A percentile compares a stretch with the other conserved stretches of the same genome.
Conservation (phyloP, 2,113 vertebrate genomes). For the Dolichallabes microphthalmus region DNA sequence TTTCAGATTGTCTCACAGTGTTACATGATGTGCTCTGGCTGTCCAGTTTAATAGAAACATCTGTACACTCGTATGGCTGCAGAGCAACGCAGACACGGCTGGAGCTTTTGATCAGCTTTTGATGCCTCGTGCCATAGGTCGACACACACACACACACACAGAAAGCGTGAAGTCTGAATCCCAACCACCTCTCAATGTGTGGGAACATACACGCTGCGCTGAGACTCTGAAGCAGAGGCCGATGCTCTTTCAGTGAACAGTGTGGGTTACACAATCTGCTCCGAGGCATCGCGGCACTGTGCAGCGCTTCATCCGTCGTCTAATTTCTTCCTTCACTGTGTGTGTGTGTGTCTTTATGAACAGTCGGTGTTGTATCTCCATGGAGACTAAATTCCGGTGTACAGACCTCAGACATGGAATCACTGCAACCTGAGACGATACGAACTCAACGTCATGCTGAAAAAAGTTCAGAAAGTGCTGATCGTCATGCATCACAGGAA, state of each 20-base stretch:
- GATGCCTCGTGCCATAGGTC: background rate
- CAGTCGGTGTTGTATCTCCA: background rate
- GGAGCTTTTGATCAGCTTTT: background rate
- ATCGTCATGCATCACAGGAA: background rate
- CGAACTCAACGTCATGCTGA: background rate
- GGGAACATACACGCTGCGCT: conserved; percentile 46
- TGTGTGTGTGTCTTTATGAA: background rate
- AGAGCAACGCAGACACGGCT: background rate
- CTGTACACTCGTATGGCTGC: background rate
- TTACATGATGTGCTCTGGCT: background rate
- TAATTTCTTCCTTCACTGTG: conserved; percentile 13
- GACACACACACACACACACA: conserved; percentile 5
- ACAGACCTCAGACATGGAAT: background rate
- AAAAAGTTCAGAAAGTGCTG: background rate
- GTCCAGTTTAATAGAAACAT: background rate
- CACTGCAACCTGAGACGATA: background rate
- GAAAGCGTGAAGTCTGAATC: conserved; percentile 42
- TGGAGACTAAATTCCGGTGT: background rate
- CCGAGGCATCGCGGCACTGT: conserved; percentile 57
- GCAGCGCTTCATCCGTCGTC: conserved; percentile 36
- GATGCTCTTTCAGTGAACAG: conserved; percentile 45
- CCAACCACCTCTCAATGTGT: conserved; percentile 51
- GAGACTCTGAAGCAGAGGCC: conserved; percentile 52
- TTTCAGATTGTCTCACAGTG: background rate
- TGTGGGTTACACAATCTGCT: conserved; percentile 60